Evolutionary conservation across 2,113 vertebrate genomes (phyloP), one percentile per base, ranked within the genome.

Genomic region (Xiphophorus hellerii): DNA sequence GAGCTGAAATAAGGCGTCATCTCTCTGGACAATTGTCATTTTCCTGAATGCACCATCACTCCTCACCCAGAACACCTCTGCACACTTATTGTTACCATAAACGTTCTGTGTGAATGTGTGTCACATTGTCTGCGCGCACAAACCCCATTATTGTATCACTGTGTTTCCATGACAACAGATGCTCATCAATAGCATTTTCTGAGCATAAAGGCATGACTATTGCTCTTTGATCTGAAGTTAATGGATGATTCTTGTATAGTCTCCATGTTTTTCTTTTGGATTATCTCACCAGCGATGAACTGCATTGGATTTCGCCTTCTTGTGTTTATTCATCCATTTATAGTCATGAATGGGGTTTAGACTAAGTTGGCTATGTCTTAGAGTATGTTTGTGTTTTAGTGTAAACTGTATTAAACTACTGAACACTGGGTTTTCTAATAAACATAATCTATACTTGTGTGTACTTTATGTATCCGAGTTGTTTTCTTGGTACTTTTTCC

Each of bases 101-200:
- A 48, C 42, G 58, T 58, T 17, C 37, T 71, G 44, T 64, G 35
- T 28, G 28, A 30, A 51, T 30, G 2, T n/a, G 22, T 17, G 6
- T 30, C 28, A 11, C 25, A 10, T 17, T 2, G 25, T 71, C 70
- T 25, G 11, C 63, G 10, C 25, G 33, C 35, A 63, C 35, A 58
- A 66, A 78, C 77, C 48, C 29, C 1, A 73, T 79, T 48, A 64
- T n/a, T 48, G 22, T 58, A n/a, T 58, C 35, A 20, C 61, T 22
- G 65, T 29, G 73, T 84, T 84, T 74, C 78, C 78, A 84, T 88
- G 75, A 78, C 83, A 79, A 80, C 78, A 0, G 17, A 39, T 42
- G 44, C 58, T 62, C 5, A 12, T 5, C 33, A 72, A 42, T 30
- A 62, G 27, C 30, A 29, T 22, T 13, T 13, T 29, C 1, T 42